A percentile compares a stretch with the other conserved stretches of the same genome.
Evolutionary conservation across 2,888 invertebrate genomes (phyloP).

Genomic region (Oasisia sp.): DNA sequence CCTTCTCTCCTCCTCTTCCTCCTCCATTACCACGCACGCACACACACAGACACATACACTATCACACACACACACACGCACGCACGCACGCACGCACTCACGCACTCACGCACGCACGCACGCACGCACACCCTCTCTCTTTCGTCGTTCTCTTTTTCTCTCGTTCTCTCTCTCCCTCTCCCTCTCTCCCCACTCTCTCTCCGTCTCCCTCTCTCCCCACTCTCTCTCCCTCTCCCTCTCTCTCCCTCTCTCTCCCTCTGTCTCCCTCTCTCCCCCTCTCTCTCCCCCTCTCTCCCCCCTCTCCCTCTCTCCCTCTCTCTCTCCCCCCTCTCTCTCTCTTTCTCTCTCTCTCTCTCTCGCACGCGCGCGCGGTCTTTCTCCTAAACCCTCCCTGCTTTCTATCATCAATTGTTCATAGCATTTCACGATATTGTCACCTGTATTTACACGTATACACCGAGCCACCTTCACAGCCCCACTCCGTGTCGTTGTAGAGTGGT

Average conservation of each 20-base stretch:
- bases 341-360: not conserved
- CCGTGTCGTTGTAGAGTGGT: conserved; percentile 75
- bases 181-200: conserved; percentile 54
- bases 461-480: not conserved
- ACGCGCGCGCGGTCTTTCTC: not conserved
- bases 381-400: not conserved
- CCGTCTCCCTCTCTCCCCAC: too few species aligned
- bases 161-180: conserved; percentile 82
- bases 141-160: conserved; percentile 75
- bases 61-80: too few species aligned
- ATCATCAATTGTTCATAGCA: too few species aligned
- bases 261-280: conserved; percentile 83
- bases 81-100: too few species aligned
- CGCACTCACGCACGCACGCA: too few species aligned
- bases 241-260: conserved; percentile 69
- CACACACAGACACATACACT: too few species aligned
- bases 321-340: not conserved
- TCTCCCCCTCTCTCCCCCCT: conserved; percentile 85
- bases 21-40: too few species aligned
- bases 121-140: not conserved
- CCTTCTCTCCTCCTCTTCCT: too few species aligned
- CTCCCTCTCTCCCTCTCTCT: conserved; percentile 72
- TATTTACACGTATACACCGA: too few species aligned
- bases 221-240: not conserved
- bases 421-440: too few species aligned